These are phyloP conservation scores for Boleophthalmus pectinirostris DNA, from an alignment of 2,113 vertebrate species.

Conservation along the genomic window DNA sequence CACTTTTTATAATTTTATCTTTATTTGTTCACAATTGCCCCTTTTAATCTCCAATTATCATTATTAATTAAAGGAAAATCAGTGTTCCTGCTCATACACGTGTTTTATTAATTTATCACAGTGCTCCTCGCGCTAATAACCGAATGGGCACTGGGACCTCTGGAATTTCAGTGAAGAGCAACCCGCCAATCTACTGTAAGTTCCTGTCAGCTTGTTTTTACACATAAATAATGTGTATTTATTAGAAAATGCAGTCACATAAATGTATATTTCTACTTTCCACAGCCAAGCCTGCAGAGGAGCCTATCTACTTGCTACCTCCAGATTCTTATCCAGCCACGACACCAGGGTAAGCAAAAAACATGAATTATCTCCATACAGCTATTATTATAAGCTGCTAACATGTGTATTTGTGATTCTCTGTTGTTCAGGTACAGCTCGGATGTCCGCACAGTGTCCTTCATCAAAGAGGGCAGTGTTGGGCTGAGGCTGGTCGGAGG, in stretches of 20 bases:
- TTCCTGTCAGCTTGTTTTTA: neutral
- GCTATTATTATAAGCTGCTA: neutral
- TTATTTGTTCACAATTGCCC: neutral
- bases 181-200: conserved; percentile 63
- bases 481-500: conserved; percentile 90
- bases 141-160: conserved; percentile 45
- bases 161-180: conserved; percentile 57
- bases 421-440: conserved; percentile 83
- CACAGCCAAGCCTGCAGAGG: conserved; percentile 66
- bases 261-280: conserved; percentile 15
- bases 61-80: neutral
- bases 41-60: neutral
- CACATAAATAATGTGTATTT: neutral
- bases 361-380: neutral
- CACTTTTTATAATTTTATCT: neutral
- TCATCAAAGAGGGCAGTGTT: conserved; percentile 84
- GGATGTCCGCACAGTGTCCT: conserved; percentile 73
- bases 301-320: conserved; percentile 79
- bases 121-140: conserved; percentile 50
- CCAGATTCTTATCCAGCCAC: conserved; percentile 74
- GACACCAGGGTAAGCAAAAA: conserved; percentile 63
- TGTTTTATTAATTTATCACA: conserved; percentile 27
- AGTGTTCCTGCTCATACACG: neutral
- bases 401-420: neutral
- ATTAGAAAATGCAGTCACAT: neutral